Evolutionary conservation across 2,797 vertebrate species (phyloP).

Genomic region (Onychomys torridus): DNA sequence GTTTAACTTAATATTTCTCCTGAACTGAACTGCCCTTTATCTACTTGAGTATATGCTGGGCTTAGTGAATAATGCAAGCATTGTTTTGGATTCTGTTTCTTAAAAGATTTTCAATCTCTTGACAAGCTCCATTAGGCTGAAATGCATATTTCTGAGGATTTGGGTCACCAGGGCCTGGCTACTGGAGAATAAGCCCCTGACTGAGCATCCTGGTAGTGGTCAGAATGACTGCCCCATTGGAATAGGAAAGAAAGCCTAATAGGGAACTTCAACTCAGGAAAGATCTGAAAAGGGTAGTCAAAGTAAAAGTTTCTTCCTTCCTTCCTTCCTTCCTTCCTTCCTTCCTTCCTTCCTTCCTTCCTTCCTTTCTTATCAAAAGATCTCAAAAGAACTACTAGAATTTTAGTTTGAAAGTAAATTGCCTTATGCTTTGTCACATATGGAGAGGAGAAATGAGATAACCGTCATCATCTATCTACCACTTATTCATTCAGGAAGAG

Average conservation of each 20-base stretch:
- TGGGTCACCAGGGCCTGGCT: neutral
- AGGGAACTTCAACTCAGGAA: neutral
- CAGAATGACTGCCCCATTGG: neutral
- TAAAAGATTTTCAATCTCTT: neutral
- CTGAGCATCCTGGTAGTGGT: neutral
- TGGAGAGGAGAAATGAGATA: neutral
- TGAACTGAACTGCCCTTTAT: neutral
- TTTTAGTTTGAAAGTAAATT: slow-evolving; percentile 22
- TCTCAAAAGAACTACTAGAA: slow-evolving; percentile 15
- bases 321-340: too few relatives aligned
- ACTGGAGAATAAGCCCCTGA: neutral
- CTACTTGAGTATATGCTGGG: neutral
- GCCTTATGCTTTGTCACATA: neutral
- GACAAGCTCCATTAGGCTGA: neutral
- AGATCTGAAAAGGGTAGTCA: slow-evolving; percentile 9
- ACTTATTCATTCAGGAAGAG: neutral
- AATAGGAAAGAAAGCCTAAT: neutral
- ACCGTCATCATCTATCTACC: neutral
- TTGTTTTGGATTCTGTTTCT: slow-evolving; percentile 46
- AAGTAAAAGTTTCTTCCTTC: neutral
- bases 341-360: neutral
- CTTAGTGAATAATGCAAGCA: slow-evolving; percentile 12
- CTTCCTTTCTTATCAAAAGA: neutral
- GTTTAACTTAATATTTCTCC: neutral
- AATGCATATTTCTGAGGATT: neutral